Base-by-base conservation (phyloP, 1,140 invertebrate species). In the Conus betulinus region DNA sequence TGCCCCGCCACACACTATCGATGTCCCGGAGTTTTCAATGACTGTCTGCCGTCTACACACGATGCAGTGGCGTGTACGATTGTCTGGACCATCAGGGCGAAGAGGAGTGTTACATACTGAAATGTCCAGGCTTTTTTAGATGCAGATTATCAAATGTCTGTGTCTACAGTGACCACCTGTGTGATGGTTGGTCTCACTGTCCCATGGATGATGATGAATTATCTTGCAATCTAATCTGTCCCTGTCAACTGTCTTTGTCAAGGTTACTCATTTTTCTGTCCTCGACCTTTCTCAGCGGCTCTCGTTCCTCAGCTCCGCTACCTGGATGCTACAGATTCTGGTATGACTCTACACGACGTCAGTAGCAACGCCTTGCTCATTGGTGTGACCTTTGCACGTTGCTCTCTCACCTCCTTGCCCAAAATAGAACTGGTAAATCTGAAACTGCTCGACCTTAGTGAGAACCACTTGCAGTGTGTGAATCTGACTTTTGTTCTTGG, bases 31-130 rank as follows among this genome's bases (percentile, higher is more conserved):
- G 53, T 20, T 5, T 55, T n/a, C 15, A 27, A 60, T 53, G 27
- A 84, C 53, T 84, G 82, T 25, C n/a, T 84, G 53, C 82, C 82
- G 17, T 60, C n/a, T 84, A n/a, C 57, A n/a, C 52, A n/a, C 53
- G 82, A 17, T 84, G 82, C 53, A 57, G 57, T 52, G 53, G 82
- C 0, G 53, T 57, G 0, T 23, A 23, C 8, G 82, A 84, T 53
- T 84, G 82, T 60, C 82, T 52, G 13, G 52, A 52, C 17, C 53
- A 84, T 10, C 52, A 84, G 17, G 82, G 57, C 27, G 82, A 84
- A 52, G 17, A 13, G 25, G 27, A 51, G 11, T 79, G 76, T 51
- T 39, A 79, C 0, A 79, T 11, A n/a, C 10, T 25, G 23, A 51
- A 6, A 20, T 53, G 82, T 84, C 82, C 82, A 17, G 82, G 82